Evolutionary conservation across 1,140 invertebrate species (phyloP), one percentile per base, ranked within the genome.

Genomic region (Lepidurus apus): DNA sequence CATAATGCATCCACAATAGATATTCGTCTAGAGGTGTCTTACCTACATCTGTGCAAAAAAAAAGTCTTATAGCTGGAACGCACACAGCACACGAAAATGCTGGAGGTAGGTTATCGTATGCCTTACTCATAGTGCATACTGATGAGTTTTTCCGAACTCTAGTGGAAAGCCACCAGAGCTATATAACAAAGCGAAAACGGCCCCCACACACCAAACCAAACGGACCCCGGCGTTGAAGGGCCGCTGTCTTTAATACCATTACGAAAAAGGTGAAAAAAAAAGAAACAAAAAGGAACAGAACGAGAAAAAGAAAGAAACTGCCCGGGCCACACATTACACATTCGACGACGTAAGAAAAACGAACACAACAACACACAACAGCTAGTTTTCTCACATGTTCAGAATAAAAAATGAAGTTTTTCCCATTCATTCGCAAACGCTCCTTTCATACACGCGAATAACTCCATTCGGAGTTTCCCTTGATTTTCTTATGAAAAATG

Each of bases 101-200:
- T n/a, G 53, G 21, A 34, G 34, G 34, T 21, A 13, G 53, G 53
- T 65, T 65, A 65, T 65, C 17, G 53, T n/a, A 21, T 21, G 53
- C 53, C 53, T 65, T 21, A 65, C 53, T 9, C 53, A 65, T 65
- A 13, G 53, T 21, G 53, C 53, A 65, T 65, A 65, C 53, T 65
- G 53, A 65, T 65, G 53, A 65, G 21, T 65, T 65, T 65, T 65
- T 65, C 21, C 53, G 10, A 13, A n/a, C 21, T 65, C 53, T 17
- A 13, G 9, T 65, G 53, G 6, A 9, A 65, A 65, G 53, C 53
- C 53, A 34, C 34, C 34, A 3, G 34, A 34, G 34, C 34, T 34
- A 34, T 34, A 34, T 34, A 34, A 34, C 34, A 34, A 34, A 34
- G 34, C 34, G 34, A 34, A 34, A 34, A 34, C 34, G 34, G 34